phyloP scores from a whole-genome alignment of 1,140 invertebrate genomes.

The Tetramorium simillimum region DNA sequence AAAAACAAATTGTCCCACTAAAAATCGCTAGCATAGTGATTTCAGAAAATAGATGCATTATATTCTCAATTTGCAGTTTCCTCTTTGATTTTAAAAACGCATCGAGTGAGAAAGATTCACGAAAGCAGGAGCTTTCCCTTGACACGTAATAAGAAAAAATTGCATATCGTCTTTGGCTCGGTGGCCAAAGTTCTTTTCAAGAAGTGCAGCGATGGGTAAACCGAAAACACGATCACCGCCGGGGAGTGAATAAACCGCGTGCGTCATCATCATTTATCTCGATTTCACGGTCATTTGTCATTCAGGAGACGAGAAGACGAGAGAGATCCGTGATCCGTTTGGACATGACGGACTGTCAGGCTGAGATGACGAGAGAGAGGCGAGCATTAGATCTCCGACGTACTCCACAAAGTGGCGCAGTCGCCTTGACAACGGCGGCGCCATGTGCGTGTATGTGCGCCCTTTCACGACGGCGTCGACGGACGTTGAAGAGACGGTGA shows the following conservation, averaged over 20 bases:
- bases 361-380: not conserved
- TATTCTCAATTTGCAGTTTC: not conserved
- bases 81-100: not conserved
- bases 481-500: conserved; percentile 26
- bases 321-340: not conserved
- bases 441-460: conserved; percentile 81
- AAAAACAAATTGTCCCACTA: not conserved
- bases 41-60: not conserved
- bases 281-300: conserved; percentile 13
- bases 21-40: not conserved
- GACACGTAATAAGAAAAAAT: not conserved
- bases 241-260: not conserved
- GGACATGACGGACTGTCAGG: not conserved
- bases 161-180: not conserved
- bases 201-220: not conserved
- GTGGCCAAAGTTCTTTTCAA: not conserved
- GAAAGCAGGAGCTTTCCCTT: not conserved
- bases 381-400: not conserved
- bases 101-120: not conserved
- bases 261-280: not conserved
- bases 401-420: conserved; percentile 77
- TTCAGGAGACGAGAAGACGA: not conserved
- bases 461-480: conserved; percentile 53
- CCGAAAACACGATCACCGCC: not conserved
- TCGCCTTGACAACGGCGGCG: conserved; percentile 81